phyloP scores from a whole-genome alignment of 2,888 invertebrate species.

The Hoplodrina ambigua region DNA sequence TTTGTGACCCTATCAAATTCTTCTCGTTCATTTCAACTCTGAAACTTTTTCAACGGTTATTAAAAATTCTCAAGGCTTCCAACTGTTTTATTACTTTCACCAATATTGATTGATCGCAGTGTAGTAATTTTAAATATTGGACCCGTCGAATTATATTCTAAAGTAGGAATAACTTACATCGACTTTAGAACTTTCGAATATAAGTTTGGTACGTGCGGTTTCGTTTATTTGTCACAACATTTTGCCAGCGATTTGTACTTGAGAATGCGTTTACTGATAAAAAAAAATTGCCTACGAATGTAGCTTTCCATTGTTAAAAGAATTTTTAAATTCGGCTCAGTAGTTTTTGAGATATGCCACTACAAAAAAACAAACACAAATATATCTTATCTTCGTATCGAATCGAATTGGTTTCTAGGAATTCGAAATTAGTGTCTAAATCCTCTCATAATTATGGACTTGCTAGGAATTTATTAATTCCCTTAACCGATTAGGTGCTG shows the following conservation, averaged over 20 bases:
- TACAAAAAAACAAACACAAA: too few species aligned
- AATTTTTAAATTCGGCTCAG: too few species aligned
- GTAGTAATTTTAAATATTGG: constrained; percentile 16
- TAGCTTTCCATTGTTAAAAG: too few species aligned
- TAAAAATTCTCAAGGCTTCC: constrained; percentile 32
- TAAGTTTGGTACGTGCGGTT: neutral
- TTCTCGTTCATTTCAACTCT: constrained; percentile 28
- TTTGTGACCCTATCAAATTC: constrained; percentile 18
- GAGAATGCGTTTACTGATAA: too few species aligned
- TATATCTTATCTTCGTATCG: neutral
- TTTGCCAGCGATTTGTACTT: too few species aligned
- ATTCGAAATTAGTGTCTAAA: neutral
- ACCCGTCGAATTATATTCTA: neutral
- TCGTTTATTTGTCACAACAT: neutral
- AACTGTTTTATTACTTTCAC: constrained; percentile 47
- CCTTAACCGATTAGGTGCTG: neutral
- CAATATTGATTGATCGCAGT: constrained; percentile 20
- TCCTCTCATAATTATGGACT: neutral
- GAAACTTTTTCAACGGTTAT: constrained; percentile 39
- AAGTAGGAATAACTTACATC: neutral
- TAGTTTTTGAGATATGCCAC: too few species aligned
- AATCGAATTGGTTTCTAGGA: neutral
- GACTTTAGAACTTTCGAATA: neutral
- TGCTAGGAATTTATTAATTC: neutral
- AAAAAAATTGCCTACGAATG: too few species aligned